A percentile compares a stretch with the other conserved stretches of the same genome.
These are phyloP conservation scores for Germaria angustata DNA, from an alignment of 2,888 invertebrate species.

Conservation along the genomic window DNA sequence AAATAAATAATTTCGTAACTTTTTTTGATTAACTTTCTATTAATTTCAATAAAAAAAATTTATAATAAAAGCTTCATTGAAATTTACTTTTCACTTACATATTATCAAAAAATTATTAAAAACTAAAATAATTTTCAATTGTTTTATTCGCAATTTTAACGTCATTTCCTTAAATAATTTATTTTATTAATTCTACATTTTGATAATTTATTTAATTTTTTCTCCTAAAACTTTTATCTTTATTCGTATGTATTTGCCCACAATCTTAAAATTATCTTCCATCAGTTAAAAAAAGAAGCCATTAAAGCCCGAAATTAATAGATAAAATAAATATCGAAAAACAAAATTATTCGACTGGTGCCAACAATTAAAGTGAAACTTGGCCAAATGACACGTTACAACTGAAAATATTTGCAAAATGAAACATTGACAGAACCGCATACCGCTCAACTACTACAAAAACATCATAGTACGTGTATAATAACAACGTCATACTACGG, in stretches of 20 bases:
- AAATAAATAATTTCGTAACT: too few species aligned
- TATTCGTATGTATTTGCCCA: neutral
- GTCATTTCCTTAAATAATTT: too few species aligned
- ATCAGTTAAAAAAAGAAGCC: neutral
- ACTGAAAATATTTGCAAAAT: slow-evolving; percentile 65
- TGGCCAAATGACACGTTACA: slow-evolving; percentile 65
- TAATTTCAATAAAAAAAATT: too few species aligned
- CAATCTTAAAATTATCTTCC: slow-evolving; percentile 1
- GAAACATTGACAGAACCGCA: slow-evolving; percentile 47
- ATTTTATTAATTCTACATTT: too few species aligned
- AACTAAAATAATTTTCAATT: too few species aligned
- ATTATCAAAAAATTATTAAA: too few species aligned
- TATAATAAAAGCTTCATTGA: too few species aligned
- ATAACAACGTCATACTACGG: neutral
- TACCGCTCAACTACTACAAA: slow-evolving; percentile 24
- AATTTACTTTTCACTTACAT: too few species aligned
- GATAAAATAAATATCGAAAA: neutral
- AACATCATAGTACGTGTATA: neutral
- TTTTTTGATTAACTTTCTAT: too few species aligned
- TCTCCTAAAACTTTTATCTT: too few species aligned
- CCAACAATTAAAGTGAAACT: slow-evolving; percentile 57
- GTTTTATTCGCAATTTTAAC: too few species aligned
- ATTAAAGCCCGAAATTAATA: neutral
- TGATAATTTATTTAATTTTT: too few species aligned
- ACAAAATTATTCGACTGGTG: neutral